Evolutionary conservation across 1,140 invertebrate genomes (phyloP).

Genomic region (Aricia agestis): DNA sequence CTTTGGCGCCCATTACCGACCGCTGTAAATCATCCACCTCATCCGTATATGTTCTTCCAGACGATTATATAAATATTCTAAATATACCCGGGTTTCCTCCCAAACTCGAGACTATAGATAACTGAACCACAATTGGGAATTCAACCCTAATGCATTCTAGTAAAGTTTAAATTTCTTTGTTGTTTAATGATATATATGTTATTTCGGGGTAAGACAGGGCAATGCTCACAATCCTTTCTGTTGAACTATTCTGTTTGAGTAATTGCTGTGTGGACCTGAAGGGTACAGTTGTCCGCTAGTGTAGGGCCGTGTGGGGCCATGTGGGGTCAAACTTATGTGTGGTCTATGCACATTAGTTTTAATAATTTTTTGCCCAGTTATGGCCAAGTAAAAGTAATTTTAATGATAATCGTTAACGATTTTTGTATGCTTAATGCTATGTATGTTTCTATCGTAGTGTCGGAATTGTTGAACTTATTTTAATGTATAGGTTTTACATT

Average conservation of each 20-base stretch:
- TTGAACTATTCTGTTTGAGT: slow-evolving; percentile 76
- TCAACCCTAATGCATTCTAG: background rate
- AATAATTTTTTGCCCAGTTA: no score
- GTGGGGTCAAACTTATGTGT: slow-evolving; percentile 2
- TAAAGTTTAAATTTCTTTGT: slow-evolving; percentile 28
- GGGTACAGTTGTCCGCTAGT: slow-evolving; percentile 48
- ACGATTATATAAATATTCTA: slow-evolving; percentile 73
- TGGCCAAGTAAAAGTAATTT: no score
- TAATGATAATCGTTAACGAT: no score
- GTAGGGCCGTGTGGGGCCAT: slow-evolving; percentile 3
- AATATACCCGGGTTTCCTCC: slow-evolving; percentile 64
- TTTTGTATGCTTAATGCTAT: no score
- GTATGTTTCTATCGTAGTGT: no score
- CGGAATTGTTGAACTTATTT: no score
- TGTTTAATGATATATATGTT: slow-evolving; percentile 5
- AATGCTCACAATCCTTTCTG: slow-evolving; percentile 73
- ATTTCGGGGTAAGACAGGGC: slow-evolving; percentile 26
- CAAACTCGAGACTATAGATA: slow-evolving; percentile 27
- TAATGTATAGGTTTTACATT: no score
- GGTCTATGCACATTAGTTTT: no score
- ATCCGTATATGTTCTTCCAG: slow-evolving; percentile 47
- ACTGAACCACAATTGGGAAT: slow-evolving; percentile 17
- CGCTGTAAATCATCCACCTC: slow-evolving; percentile 64
- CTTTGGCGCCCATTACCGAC: slow-evolving; percentile 39
- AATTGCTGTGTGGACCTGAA: slow-evolving; percentile 74